Evolutionary conservation across 2,797 vertebrate genomes (phyloP).

Genomic region (Petrocephalus schoutedeni): DNA sequence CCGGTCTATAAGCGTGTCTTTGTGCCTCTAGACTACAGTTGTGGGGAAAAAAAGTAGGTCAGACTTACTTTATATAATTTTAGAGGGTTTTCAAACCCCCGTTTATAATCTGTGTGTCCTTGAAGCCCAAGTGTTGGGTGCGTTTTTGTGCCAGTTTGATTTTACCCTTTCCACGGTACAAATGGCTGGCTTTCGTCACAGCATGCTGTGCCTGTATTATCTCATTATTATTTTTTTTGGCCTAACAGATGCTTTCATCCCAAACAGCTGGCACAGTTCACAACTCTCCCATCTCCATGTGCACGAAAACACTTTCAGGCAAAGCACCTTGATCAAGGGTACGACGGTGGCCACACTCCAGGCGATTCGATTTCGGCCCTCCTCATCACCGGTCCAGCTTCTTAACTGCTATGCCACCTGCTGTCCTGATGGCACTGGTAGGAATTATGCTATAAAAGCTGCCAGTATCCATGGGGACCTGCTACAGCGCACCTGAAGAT

Average conservation of each 20-base stretch:
- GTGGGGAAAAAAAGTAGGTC: not conserved
- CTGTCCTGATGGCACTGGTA: not conserved
- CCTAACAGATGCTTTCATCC: slow-evolving; percentile 8
- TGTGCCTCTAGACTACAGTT: not conserved
- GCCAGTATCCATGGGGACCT: not conserved
- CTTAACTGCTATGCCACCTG: not conserved
- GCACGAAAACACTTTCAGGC: not conserved
- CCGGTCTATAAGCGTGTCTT: not conserved
- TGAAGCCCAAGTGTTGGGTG: not conserved
- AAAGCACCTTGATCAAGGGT: not conserved
- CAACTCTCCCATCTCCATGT: not conserved
- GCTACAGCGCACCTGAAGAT: not conserved
- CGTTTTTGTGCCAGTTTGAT: not conserved
- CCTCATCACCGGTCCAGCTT: not conserved
- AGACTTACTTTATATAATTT: not conserved
- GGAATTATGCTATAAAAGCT: not conserved
- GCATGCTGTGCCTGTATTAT: not conserved
- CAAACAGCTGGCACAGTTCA: slow-evolving; percentile 6
- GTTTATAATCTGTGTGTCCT: slow-evolving; percentile 4
- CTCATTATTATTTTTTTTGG: not conserved
- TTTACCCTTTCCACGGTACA: not conserved
- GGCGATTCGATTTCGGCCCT: not conserved
- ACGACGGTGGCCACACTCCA: not conserved
- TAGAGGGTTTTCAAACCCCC: slow-evolving; percentile 1
- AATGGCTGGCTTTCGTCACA: slow-evolving; percentile 6